Conservation (phyloP, 2,113 vertebrate species). For the Dicaeum eximium region DNA sequence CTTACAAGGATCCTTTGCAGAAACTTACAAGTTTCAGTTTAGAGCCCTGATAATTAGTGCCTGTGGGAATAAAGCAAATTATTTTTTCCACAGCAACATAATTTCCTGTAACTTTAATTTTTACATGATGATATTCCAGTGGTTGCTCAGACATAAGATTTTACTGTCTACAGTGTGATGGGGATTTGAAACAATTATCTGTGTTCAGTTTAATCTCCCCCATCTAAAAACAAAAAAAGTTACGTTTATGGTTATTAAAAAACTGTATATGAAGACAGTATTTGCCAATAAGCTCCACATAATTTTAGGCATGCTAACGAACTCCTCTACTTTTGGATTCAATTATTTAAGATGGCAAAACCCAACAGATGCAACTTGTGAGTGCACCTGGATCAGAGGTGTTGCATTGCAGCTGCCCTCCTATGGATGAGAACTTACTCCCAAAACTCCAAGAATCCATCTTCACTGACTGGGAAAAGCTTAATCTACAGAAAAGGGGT, state of each 20-base stretch:
- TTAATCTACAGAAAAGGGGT: neutral
- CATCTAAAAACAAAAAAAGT: neutral
- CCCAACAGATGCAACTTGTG: neutral
- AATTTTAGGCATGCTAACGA: fast-evolving
- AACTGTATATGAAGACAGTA: neutral
- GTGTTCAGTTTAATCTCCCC: neutral
- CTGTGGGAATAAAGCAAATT: constrained; percentile 24
- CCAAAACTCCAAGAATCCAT: neutral
- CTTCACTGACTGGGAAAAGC: neutral
- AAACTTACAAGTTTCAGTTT: constrained; percentile 8
- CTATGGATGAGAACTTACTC: fast-evolving
- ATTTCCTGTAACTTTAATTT: constrained; percentile 19
- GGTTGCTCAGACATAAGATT: neutral
- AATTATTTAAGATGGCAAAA: neutral
- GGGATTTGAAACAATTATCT: neutral
- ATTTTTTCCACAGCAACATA: constrained; percentile 17
- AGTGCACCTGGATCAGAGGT: neutral
- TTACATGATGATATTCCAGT: neutral
- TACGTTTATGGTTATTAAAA: neutral
- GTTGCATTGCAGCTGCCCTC: fast-evolving
- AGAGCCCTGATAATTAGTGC: constrained; percentile 43
- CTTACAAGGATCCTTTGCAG: neutral
- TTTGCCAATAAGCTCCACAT: neutral
- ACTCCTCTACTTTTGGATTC: neutral
- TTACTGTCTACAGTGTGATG: neutral